phyloP scores from a whole-genome alignment of 2,797 vertebrate genomes.

The Tauraco hartlaubi region DNA sequence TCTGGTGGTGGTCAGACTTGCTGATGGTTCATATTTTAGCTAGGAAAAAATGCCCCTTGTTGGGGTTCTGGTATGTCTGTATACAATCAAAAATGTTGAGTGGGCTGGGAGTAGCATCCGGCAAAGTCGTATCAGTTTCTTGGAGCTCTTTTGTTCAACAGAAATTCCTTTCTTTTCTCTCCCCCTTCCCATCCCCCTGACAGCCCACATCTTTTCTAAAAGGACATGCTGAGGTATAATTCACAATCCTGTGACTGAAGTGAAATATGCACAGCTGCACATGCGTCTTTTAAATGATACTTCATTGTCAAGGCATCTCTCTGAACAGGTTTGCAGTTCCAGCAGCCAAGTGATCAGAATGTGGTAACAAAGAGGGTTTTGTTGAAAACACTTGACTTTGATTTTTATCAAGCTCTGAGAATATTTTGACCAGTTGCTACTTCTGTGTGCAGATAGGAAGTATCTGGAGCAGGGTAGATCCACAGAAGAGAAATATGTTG shows the following conservation, averaged over 20 bases:
- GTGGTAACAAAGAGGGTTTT: constrained; percentile 2
- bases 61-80: constrained; percentile 66
- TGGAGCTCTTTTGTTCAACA: constrained; percentile 51
- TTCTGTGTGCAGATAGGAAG: not conserved
- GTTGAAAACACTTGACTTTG: not conserved
- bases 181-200: not conserved
- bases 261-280: constrained; percentile 49
- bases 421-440: not conserved
- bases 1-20: constrained; percentile 80
- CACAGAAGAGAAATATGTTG: accelerated
- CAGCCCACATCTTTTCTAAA: constrained; percentile 44
- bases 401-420: not conserved
- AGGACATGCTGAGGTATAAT: constrained; percentile 41
- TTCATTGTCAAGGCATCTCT: not conserved
- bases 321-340: constrained; percentile 6
- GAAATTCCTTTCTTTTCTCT: constrained; percentile 49
- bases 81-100: constrained; percentile 63
- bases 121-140: constrained; percentile 36
- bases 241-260: constrained; percentile 9
- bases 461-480: not conserved
- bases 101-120: constrained; percentile 62
- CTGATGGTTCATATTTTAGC: constrained; percentile 84
- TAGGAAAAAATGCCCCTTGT: constrained; percentile 48
- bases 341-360: not conserved
- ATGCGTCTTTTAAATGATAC: not conserved